These are phyloP conservation scores for Oscheius sp. DNA, from an alignment of 2,888 invertebrate species.

Conservation along the genomic window DNA sequence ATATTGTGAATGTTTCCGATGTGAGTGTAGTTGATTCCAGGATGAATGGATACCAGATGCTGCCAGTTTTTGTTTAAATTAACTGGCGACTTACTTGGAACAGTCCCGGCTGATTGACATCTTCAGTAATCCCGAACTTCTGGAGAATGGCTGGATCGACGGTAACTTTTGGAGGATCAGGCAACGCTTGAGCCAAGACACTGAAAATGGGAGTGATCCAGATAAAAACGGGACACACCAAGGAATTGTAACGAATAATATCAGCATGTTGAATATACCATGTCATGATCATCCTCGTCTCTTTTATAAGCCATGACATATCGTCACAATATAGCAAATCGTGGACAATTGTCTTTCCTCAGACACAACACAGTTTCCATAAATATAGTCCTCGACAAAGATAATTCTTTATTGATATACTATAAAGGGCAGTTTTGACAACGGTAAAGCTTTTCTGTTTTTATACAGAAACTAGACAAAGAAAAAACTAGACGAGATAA, in stretches of 20 bases:
- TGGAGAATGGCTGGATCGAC: not conserved
- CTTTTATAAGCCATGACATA: too few relatives aligned
- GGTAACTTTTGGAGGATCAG: constrained; percentile 6
- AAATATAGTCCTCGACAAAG: not conserved
- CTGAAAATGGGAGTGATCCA: too few relatives aligned
- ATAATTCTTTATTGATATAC: constrained; percentile 27
- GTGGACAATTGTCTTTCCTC: too few relatives aligned
- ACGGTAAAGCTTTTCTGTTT: constrained; percentile 31
- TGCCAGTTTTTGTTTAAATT: too few relatives aligned
- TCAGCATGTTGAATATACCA: too few relatives aligned
- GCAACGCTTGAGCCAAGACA: too few relatives aligned
- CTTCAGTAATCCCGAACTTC: not conserved
- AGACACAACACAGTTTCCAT: not conserved
- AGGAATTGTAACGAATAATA: too few relatives aligned
- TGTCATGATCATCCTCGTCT: too few relatives aligned
- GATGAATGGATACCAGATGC: too few relatives aligned
- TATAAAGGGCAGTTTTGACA: constrained; percentile 29
- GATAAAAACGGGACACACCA: too few relatives aligned
- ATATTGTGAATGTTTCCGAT: not conserved
- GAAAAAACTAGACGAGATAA: not conserved
- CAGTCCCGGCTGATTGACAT: constrained; percentile 15
- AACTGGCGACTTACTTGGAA: not conserved
- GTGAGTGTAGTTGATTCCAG: too few relatives aligned
- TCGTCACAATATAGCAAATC: too few relatives aligned
- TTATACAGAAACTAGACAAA: constrained; percentile 20